phyloP scores from a whole-genome alignment of 2,797 vertebrate genomes.

The Synanceia verrucosa region DNA sequence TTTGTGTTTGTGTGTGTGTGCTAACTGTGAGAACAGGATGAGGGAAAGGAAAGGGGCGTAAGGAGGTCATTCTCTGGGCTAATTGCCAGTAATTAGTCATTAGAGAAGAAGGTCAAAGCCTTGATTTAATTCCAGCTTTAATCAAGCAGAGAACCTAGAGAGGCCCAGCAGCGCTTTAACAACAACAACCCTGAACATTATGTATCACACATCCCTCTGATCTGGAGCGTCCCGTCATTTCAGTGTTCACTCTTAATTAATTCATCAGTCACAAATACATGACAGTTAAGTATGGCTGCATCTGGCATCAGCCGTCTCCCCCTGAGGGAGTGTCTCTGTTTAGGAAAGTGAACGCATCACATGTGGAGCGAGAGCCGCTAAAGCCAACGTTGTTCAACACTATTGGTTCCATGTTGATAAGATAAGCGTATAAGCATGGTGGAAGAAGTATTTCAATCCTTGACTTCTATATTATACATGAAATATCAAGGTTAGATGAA shows the following conservation, averaged over 20 bases:
- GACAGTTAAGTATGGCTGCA: background rate
- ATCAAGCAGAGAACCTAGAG: slow-evolving; percentile 76
- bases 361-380: background rate
- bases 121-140: slow-evolving; percentile 81
- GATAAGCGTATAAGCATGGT: too few relatives aligned
- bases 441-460: background rate
- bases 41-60: slow-evolving; percentile 60
- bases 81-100: slow-evolving; percentile 84
- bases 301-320: background rate
- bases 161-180: slow-evolving; percentile 45
- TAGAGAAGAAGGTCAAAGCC: slow-evolving; percentile 80
- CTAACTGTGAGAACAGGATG: slow-evolving; percentile 65
- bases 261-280: background rate
- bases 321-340: background rate
- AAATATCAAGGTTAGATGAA: too few relatives aligned
- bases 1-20: slow-evolving; percentile 37
- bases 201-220: background rate
- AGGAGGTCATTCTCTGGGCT: slow-evolving; percentile 73
- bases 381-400: background rate
- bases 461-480: too few relatives aligned
- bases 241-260: slow-evolving; percentile 21
- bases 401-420: too few relatives aligned
- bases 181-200: slow-evolving; percentile 29
- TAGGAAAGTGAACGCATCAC: background rate
- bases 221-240: background rate